A percentile compares a stretch with the other conserved stretches of the same genome.
These are phyloP conservation scores for Tragelaphus strepsiceros DNA, from an alignment of 2,113 vertebrate genomes.

Conservation along the genomic window DNA sequence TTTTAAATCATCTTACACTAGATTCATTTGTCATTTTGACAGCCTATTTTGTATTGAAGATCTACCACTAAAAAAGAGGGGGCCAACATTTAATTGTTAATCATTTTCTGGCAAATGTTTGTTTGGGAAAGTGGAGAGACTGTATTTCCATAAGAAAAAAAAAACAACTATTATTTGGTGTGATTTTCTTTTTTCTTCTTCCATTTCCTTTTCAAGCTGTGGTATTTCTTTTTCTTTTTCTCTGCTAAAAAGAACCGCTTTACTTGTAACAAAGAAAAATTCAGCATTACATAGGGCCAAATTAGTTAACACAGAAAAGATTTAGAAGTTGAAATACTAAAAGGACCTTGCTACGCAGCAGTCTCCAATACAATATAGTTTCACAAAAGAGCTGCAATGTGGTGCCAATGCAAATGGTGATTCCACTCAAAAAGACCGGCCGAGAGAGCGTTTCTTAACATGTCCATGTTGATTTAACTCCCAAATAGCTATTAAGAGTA, in stretches of 20 bases:
- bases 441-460: neutral
- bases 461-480: neutral
- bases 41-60: conserved; percentile 15
- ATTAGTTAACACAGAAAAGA: neutral
- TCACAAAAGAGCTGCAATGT: neutral
- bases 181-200: neutral
- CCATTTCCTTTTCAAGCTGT: neutral
- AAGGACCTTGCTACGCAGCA: neutral
- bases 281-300: neutral
- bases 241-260: neutral
- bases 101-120: neutral
- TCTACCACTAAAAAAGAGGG: neutral
- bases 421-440: neutral
- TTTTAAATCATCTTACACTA: neutral
- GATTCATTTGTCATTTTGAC: conserved; percentile 45
- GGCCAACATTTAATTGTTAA: conserved; percentile 20
- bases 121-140: neutral
- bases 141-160: neutral
- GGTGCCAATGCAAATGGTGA: neutral
- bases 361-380: neutral
- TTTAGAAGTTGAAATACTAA: neutral
- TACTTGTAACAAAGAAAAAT: neutral
- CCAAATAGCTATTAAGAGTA: neutral
- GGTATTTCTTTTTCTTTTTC: conserved; percentile 12
- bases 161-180: neutral